These are phyloP conservation scores for Phataginus tetradactyla DNA, from an alignment of 2,797 vertebrate species.

Conservation along the genomic window DNA sequence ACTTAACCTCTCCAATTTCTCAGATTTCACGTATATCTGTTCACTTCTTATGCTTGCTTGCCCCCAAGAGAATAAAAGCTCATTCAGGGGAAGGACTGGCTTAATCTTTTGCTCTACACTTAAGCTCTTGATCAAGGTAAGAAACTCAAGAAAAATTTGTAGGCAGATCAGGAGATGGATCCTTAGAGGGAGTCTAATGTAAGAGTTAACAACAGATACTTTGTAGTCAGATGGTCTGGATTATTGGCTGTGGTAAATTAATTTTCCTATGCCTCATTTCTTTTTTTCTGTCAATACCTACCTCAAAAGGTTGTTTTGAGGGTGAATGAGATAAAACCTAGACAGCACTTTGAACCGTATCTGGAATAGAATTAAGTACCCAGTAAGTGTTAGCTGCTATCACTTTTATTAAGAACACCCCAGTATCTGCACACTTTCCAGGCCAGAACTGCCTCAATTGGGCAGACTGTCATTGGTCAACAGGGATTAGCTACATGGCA, in stretches of 20 bases:
- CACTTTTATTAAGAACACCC: background rate
- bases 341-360: background rate
- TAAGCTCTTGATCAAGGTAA: conserved; percentile 17
- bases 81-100: background rate
- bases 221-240: background rate
- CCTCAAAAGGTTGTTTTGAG: background rate
- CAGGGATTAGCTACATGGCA: background rate
- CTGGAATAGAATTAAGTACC: background rate
- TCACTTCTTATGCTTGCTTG: background rate
- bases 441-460: background rate
- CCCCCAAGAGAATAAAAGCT: background rate
- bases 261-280: background rate
- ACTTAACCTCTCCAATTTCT: background rate
- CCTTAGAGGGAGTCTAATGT: background rate
- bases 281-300: conserved; percentile 24
- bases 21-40: background rate
- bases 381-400: background rate
- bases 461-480: background rate
- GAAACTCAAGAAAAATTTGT: conserved; percentile 36
- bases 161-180: background rate
- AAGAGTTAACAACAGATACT: background rate
- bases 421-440: background rate
- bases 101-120: background rate
- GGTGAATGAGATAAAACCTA: background rate
- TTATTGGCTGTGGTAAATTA: background rate